Base-by-base conservation (phyloP, 2,888 invertebrate genomes). In the Chymomyza caudatula region DNA sequence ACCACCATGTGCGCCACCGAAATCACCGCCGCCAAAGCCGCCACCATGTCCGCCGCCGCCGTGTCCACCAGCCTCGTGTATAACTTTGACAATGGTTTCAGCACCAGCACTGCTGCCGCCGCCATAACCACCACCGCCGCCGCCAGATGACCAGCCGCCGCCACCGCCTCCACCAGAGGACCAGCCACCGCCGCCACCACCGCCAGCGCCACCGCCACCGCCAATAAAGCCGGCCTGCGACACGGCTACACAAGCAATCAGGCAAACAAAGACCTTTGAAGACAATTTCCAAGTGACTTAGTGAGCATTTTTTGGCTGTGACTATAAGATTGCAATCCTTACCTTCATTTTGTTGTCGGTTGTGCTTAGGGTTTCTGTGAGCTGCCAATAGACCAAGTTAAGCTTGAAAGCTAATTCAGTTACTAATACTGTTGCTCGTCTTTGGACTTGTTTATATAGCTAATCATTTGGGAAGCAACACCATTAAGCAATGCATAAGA, bases 291-390 rank as follows among this genome's bases (percentile, higher is more conserved):
- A 13, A 44, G 3, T 51, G 6, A 2, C 15, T 44, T 15, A 44
- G 25, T 23, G 23, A 6, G 25, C 25, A 25, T 43, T 15, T 8
- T 17, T 2, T 49, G 19, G n/a, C n/a, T n/a, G n/a, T n/a, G n/a
- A n/a, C n/a, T n/a, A n/a, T n/a, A n/a, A n/a, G n/a, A n/a, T 13
- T 22, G 4, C 17, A n/a, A 22, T 6, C 37, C 65, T 71, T 53
- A 84, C 84, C 84, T 80, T 85, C 85, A 85, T 85, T 60, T 71
- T 71, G 79, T 77, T 85, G 81, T 76, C 72, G 78, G 65, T 66
- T 74, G 19, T 63, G 65, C 68, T 81, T 80, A 61, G 65, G 66
- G 66, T 71, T 61, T 67, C 71, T 72, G 66, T 66, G 71, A 71
- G 73, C 72, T 63, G 70, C 72, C 70, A 73, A 59, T 69, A 67